These are phyloP conservation scores for Neosilurus hyrtlii DNA, from an alignment of 2,797 vertebrate species.

Conservation along the genomic window DNA sequence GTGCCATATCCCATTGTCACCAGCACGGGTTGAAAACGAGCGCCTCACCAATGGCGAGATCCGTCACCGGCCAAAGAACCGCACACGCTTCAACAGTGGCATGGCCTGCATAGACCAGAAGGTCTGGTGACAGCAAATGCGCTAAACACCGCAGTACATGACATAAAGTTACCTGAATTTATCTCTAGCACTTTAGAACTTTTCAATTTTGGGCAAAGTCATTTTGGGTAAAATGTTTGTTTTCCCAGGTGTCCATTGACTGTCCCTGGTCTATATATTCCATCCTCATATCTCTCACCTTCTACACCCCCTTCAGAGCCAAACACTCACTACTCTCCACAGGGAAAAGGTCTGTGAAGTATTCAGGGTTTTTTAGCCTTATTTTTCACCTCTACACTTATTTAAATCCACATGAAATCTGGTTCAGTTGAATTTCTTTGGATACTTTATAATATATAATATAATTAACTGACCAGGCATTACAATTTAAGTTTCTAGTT, in stretches of 20 bases:
- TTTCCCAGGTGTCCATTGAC: conserved; percentile 88
- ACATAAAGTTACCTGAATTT: not conserved
- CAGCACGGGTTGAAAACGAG: conserved; percentile 67
- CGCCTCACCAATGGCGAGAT: conserved; percentile 77
- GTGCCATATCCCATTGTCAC: conserved; percentile 81
- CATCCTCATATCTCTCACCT: conserved; percentile 89
- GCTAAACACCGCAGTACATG: not conserved
- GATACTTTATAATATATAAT: not conserved
- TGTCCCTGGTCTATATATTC: conserved; percentile 99
- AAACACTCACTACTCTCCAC: conserved; percentile 88
- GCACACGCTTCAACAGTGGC: conserved; percentile 72
- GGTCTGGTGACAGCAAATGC: conserved; percentile 63
- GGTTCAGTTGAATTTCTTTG: not conserved
- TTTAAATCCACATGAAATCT: not conserved
- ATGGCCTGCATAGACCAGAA: conserved; percentile 88
- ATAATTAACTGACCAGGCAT: not conserved
- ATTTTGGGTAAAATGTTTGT: not conserved
- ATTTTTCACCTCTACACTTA: not conserved
- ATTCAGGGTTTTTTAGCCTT: not conserved
- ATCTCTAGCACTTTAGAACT: not conserved
- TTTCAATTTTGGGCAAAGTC: not conserved
- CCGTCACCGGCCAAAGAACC: conserved; percentile 75
- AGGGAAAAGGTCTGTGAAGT: conserved; percentile 82
- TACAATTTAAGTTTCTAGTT: not conserved
- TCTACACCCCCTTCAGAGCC: conserved; percentile 92